phyloP scores from a whole-genome alignment of 2,113 vertebrate genomes.

The Mus spicilegus region DNA sequence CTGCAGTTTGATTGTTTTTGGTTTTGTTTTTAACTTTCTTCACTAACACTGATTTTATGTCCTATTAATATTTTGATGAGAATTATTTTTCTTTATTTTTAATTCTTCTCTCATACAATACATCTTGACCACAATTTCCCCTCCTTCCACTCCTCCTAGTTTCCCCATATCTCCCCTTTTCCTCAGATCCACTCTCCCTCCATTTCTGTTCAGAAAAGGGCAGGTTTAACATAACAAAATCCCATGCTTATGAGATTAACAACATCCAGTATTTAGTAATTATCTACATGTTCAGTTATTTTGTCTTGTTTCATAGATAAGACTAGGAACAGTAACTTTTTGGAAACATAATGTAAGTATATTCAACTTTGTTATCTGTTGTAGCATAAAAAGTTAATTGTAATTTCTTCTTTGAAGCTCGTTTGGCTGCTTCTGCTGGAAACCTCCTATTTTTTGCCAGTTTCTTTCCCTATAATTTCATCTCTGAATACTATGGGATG shows the following conservation, averaged over 20 bases:
- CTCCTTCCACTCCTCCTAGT: not conserved
- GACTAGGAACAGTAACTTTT: not conserved
- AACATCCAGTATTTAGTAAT: not conserved
- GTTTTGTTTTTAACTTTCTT: not conserved
- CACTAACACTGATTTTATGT: not conserved
- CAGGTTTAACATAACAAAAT: not conserved
- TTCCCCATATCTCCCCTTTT: not conserved
- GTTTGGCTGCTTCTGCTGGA: conserved; percentile 90
- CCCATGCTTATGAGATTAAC: not conserved
- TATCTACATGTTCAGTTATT: not conserved
- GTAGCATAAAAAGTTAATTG: not conserved
- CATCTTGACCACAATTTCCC: not conserved
- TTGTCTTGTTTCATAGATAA: not conserved
- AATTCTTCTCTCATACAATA: not conserved
- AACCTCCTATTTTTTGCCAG: conserved; percentile 96
- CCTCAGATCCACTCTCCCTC: not conserved
- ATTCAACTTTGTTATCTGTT: not conserved
- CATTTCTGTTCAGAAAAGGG: not conserved
- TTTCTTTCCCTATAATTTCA: conserved; percentile 96
- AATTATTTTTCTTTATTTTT: not conserved
- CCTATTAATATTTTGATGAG: not conserved
- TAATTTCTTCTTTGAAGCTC: conserved; percentile 85
- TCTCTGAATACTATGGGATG: conserved; percentile 92
- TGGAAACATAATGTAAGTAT: not conserved
- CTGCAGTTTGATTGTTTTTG: not conserved